Evolutionary conservation across 2,797 vertebrate genomes (phyloP).

Genomic region (Limosa lapponica): DNA sequence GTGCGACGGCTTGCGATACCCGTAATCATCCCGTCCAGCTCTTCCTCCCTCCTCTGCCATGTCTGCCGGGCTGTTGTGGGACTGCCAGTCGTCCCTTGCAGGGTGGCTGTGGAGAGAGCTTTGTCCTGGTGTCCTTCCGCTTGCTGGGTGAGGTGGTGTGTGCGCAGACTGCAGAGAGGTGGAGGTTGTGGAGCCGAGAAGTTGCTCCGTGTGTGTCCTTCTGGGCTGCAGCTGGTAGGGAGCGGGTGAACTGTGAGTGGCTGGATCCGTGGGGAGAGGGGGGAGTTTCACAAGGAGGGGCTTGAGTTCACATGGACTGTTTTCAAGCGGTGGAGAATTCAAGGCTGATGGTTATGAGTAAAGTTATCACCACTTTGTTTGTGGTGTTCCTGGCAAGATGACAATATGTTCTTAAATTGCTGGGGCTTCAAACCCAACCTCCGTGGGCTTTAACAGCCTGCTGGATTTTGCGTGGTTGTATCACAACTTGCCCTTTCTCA

Average conservation of each 20-base stretch:
- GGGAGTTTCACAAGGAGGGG: fast-evolving
- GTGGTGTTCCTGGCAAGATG: not conserved
- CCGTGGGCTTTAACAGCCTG: not conserved
- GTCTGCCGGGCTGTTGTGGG: fast-evolving
- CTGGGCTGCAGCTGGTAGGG: not conserved
- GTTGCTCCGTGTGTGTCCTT: fast-evolving
- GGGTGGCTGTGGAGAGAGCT: not conserved
- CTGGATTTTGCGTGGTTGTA: not conserved
- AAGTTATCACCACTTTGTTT: not conserved
- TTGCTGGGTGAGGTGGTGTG: fast-evolving
- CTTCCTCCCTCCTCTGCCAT: not conserved
- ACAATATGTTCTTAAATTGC: not conserved
- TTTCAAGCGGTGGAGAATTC: not conserved
- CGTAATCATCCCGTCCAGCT: fast-evolving
- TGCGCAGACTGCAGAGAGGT: fast-evolving
- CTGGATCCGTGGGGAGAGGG: not conserved
- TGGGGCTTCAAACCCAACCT: not conserved
- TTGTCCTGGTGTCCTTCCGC: fast-evolving
- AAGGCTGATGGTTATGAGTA: not conserved
- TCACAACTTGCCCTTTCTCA: not conserved
- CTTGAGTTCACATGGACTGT: not conserved
- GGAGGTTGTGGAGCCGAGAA: not conserved
- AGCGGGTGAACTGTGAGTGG: fast-evolving
- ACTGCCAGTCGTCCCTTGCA: fast-evolving
- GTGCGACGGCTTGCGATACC: not conserved